Base-by-base conservation (phyloP, 2,888 invertebrate species). In the Chrysomela aeneicollis region DNA sequence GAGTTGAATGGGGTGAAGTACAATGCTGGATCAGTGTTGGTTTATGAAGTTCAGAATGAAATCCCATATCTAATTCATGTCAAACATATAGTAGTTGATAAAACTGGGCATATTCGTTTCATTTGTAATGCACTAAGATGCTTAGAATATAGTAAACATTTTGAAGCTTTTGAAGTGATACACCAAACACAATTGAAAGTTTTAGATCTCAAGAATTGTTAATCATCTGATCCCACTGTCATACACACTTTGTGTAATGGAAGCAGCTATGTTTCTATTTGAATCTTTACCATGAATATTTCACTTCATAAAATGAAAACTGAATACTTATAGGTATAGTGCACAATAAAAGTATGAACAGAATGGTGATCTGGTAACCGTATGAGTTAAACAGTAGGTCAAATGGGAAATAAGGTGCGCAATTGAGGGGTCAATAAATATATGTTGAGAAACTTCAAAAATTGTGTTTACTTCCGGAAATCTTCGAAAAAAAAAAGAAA, bases 101-200 rank as follows among this genome's bases (percentile, higher is more conserved):
- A 52, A 30, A 30, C 30, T 30, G 52, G 30, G 12, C 30, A 30
- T 52, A 30, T 52, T 52, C 52, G 52, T 52, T 52, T 52, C 30
- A 52, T 52, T 30, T 52, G 52, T 30, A 54, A 54, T 35, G 8
- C 54, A 35, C 54, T 37, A 9, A 54, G 35, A 54, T 54, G 35
- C 37, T 54, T 54, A 18, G 37, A 54, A 54, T 54, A 54, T 17
- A 54, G 54, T 54, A 22, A 54, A 35, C 37, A 54, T 54, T 54
- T 54, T 35, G 37, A 54, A 54, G 54, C 54, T 37, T 54, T 54
- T 19, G n/a, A 37, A 54, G 54, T 35, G 54, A 54, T 54, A 54
- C 54, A 54, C 22, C 35, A 54, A 54, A 54, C 54, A 37, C 54
- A 54, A 37, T 12, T 54, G 19, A 19, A 37, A 17, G 19, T 54